Percentiles rank a stretch among this genome's conserved stretches.
Conservation (phyloP, 2,888 invertebrate genomes). For the Phrixothrix hirtus region DNA sequence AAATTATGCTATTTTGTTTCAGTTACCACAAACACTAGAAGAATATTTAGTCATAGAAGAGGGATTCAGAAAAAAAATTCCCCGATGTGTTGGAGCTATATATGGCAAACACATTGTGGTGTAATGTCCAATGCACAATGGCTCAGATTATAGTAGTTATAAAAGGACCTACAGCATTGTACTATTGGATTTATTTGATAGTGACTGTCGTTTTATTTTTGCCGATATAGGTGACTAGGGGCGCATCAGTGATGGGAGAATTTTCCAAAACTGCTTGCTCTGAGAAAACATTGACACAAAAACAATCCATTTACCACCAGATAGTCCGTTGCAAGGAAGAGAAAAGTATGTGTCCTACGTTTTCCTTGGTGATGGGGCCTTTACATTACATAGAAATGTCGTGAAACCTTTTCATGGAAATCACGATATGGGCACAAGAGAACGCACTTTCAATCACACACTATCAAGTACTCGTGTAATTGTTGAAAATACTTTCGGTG, state of each 20-base stretch:
- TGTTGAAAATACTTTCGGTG: constrained; percentile 37
- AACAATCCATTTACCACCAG: constrained; percentile 2
- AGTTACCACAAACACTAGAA: too few relatives aligned
- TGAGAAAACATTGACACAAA: constrained; percentile 1
- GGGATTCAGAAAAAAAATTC: too few relatives aligned
- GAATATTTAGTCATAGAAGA: not conserved
- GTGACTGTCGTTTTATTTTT: not conserved
- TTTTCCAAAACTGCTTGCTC: not conserved
- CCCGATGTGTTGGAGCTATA: not conserved
- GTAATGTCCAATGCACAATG: not conserved
- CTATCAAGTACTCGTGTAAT: constrained; percentile 27
- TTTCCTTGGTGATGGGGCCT: too few relatives aligned
- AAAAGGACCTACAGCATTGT: too few relatives aligned
- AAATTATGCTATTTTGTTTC: not conserved
- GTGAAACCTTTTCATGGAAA: too few relatives aligned
- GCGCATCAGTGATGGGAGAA: not conserved
- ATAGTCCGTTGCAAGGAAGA: constrained; percentile 19
- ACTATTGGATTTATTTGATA: not conserved
- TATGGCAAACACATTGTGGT: not conserved
- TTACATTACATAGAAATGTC: too few relatives aligned
- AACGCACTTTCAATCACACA: constrained; percentile 33
- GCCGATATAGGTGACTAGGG: not conserved
- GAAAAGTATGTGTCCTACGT: constrained; percentile 13
- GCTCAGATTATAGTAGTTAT: not conserved
- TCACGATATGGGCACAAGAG: too few relatives aligned